Conservation (phyloP, 2,888 invertebrate genomes). For the Chymomyza amoena region DNA sequence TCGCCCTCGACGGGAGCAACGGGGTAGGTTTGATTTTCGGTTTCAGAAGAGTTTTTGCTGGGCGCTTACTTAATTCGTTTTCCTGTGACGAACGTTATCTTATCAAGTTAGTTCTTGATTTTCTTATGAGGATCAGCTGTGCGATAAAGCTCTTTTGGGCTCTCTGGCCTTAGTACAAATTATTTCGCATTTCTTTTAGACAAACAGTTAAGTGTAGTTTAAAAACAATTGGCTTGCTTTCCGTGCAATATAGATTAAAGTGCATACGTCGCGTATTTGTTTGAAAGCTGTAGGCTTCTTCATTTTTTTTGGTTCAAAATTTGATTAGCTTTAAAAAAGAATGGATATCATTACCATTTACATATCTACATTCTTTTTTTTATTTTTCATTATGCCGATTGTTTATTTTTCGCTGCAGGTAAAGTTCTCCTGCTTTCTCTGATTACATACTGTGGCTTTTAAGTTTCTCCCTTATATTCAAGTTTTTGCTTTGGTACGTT, state of each 20-base stretch:
- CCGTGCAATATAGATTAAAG: neutral
- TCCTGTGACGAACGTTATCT: neutral
- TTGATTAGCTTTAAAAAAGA: neutral
- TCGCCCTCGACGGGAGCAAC: too few species aligned
- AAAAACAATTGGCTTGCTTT: neutral
- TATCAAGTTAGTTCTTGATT: neutral
- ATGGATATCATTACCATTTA: constrained; percentile 47
- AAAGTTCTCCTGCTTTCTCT: constrained; percentile 3
- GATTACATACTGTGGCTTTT: neutral
- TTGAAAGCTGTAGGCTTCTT: too few species aligned
- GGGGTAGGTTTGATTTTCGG: too few species aligned
- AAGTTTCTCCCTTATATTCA: constrained; percentile 16
- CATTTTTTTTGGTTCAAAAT: neutral
- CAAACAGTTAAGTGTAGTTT: neutral
- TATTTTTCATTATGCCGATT: constrained; percentile 56
- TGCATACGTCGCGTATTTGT: neutral
- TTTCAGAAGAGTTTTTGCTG: too few species aligned
- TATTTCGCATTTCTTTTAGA: neutral
- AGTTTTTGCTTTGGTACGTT: constrained; percentile 54
- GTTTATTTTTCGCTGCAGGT: constrained; percentile 58
- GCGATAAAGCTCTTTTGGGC: neutral
- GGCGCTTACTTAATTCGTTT: too few species aligned
- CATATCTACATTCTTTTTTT: constrained; percentile 41
- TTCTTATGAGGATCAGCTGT: neutral
- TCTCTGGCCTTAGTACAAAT: neutral